A percentile compares a stretch with the other conserved stretches of the same genome.
These are phyloP conservation scores for Diplosoma virens DNA, from an alignment of 23 tunicate genomes.

Conservation along the genomic window DNA sequence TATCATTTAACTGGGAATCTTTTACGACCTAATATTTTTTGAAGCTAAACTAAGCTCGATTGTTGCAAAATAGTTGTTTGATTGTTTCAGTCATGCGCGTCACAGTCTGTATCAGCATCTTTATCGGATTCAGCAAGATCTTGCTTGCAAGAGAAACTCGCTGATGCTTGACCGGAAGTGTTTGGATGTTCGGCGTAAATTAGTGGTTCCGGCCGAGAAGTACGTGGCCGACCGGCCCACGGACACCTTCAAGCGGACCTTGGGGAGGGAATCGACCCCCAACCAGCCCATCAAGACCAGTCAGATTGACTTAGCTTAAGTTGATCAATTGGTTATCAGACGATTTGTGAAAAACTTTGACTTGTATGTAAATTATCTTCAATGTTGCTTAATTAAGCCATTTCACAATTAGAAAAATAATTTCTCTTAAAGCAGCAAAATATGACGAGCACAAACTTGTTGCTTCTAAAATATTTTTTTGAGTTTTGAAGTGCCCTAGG, in stretches of 20 bases:
- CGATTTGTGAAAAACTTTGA: neutral
- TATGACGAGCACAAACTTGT: too few species aligned
- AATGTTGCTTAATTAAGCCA: too few species aligned
- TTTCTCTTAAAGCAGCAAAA: too few species aligned
- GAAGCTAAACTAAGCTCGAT: neutral
- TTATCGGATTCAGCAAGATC: conserved; percentile 79
- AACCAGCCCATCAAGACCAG: conserved; percentile 69
- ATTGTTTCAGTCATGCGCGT: conserved; percentile 79
- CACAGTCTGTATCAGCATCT: conserved; percentile 72
- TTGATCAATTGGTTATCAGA: neutral
- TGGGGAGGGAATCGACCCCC: conserved; percentile 73
- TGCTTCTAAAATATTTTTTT: too few species aligned
- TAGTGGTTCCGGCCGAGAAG: conserved; percentile 86
- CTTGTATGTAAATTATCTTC: too few species aligned
- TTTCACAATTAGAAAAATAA: too few species aligned
- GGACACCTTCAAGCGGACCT: conserved; percentile 79
- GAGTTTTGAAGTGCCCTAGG: too few species aligned
- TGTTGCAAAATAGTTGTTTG: neutral
- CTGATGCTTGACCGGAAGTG: conserved; percentile 76
- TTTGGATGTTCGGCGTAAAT: conserved; percentile 75
- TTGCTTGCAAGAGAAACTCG: conserved; percentile 87
- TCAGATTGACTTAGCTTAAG: conserved; percentile 71
- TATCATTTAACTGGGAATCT: too few species aligned
- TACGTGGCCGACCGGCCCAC: conserved; percentile 70
- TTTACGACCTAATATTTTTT: too few species aligned